Evolutionary conservation across 2,797 vertebrate genomes (phyloP), one percentile per base, ranked within the genome.

Genomic region (Anguilla marmorata): DNA sequence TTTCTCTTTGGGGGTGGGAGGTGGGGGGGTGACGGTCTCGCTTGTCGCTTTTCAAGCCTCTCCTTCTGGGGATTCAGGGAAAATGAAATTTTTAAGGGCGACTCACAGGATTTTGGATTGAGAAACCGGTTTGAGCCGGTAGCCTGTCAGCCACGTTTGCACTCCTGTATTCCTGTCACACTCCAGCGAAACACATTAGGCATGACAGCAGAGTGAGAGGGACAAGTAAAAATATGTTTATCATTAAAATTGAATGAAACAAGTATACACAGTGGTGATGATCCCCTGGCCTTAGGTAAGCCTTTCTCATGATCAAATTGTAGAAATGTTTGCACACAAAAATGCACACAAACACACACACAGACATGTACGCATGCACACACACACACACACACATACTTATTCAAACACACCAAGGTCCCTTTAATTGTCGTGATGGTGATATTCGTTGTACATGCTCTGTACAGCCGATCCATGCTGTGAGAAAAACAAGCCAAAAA

Each of bases 331-430:
- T 50, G 56, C 33, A 85, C 52, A 85, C 56, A 58, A 30, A 85
- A 63, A 45, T 24, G 56, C 82, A 84, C 87, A 88, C 45, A 41
- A 58, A 88, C 66, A 86, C 87, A 88, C 50, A 50, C 72, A 41
- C 37, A 41, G 37, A 41, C 37, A 41, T 41, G 37, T 41, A 41
- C 2, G 37, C 37, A 88, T 0, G 7, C 56, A 58, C 48, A 85
- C 85, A 45, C 87, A 45, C 41, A n/a, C n/a, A 86, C 37, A 69
- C 72, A 50, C 84, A 80, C 69, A 80, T 45, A 83, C 88, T 56
- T 76, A 56, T 76, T 84, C 88, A 83, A 48, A 56, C 79, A 58
- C 41, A 86, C 74, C 41, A 45, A 66, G 14, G 21, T 48, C 14
- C 41, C 27, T 72, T 33, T 16, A 54, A 69, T 41, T 50, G 24